A percentile compares a stretch with the other conserved stretches of the same genome.
phyloP scores from a whole-genome alignment of 2,113 vertebrate genomes.

The Aptenodytes patagonicus region DNA sequence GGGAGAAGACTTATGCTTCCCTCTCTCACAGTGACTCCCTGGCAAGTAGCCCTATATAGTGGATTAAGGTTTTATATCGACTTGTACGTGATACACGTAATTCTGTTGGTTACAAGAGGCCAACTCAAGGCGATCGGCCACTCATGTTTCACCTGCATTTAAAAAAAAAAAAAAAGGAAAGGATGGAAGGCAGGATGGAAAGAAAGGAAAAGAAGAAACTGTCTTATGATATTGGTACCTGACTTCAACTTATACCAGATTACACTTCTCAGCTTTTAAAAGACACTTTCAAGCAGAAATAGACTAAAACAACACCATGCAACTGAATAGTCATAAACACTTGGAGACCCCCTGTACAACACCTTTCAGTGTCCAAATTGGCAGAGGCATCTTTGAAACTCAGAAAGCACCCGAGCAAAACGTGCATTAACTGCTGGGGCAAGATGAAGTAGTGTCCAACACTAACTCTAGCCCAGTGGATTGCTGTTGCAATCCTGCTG shows the following conservation, averaged over 20 bases:
- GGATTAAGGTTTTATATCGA: background rate
- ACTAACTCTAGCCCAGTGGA: background rate
- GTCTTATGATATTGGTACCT: background rate
- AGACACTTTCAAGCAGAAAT: background rate
- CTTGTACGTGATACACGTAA: fast-evolving
- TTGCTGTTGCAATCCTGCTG: background rate
- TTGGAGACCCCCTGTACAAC: background rate
- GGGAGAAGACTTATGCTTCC: background rate
- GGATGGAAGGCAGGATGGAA: fast-evolving
- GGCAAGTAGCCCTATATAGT: background rate
- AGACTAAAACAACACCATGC: background rate
- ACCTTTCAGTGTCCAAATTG: background rate
- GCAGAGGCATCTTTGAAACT: background rate
- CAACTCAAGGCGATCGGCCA: background rate
- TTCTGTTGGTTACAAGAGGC: background rate
- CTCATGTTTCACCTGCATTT: background rate
- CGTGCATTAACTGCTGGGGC: background rate
- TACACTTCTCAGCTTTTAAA: background rate
- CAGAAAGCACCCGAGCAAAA: background rate
- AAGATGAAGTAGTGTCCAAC: background rate
- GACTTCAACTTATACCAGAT: background rate
- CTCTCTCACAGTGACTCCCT: background rate
- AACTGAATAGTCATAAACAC: background rate
- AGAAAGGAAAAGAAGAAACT: background rate
- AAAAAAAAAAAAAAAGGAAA: background rate